phyloP scores from a whole-genome alignment of 2,888 invertebrate species.

The Nemoura dubitans region DNA sequence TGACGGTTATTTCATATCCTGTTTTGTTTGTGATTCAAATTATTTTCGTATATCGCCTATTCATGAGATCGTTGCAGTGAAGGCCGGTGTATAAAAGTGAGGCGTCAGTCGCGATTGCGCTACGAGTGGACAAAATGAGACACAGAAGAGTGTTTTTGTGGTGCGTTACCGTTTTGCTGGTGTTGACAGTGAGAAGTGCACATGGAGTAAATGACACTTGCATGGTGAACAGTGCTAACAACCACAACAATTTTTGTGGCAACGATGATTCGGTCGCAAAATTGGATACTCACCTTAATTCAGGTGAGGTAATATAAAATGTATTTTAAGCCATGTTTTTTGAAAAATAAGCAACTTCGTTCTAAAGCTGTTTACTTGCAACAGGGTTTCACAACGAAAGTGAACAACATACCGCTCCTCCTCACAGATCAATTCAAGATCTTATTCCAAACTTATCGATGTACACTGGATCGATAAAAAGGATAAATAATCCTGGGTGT shows the following conservation, averaged over 20 bases:
- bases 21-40: not conserved
- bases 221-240: not conserved
- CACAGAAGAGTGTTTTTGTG: not conserved
- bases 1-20: conserved; percentile 8
- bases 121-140: not conserved
- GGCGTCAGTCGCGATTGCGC: not conserved
- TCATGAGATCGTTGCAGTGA: conserved; percentile 3
- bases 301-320: not conserved
- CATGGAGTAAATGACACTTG: not conserved
- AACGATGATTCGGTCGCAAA: not conserved
- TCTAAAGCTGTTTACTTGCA: not conserved
- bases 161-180: not conserved
- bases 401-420: not conserved
- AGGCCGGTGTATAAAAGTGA: conserved; percentile 10
- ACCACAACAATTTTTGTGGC: not conserved
- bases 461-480: not conserved
- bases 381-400: not conserved
- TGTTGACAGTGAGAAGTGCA: not conserved
- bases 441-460: conserved; percentile 1
- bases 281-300: not conserved
- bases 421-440: conserved; percentile 1
- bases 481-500: conserved; percentile 57
- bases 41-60: not conserved
- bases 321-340: not conserved
- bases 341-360: not conserved